Evolutionary conservation across 1,140 invertebrate genomes (phyloP), one percentile per base, ranked within the genome.

Genomic region (Hyphantria cunea): DNA sequence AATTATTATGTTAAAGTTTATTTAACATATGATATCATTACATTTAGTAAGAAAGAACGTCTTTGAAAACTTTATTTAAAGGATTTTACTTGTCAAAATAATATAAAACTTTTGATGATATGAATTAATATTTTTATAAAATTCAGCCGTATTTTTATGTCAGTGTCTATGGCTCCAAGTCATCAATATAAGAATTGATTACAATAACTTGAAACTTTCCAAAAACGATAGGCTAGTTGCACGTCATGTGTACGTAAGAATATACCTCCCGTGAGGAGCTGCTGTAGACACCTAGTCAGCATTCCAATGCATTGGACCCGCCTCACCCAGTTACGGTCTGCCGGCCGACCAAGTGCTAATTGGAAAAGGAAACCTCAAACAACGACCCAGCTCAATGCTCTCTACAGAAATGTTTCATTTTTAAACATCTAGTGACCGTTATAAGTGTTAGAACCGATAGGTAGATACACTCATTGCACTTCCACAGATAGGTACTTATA

Each of bases 381-480:
- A 89, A 86, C 83, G 79, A 84, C 71, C 78, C 72, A 77, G 87
- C 87, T 86, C 85, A 88, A 82, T 83, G 87, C 85, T 90, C 86
- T 83, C 82, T 74, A 86, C 82, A 83, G 78, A 84, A 86, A 88
- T 80, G 84, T 85, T 89, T 89, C 86, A 88, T 88, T 90, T 88
- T 90, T 88, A 87, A 89, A 86, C 78, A 86, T 70, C 69, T 49
- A 53, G 59, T 49, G 79, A 86, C 87, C 85, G 85, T 88, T 90
- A 88, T 52, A 45, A 42, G 58, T 58, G 44, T 58, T 60, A 66
- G 86, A 74, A 74, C 73, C 78, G 74, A 87, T 85, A 78, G 70
- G 54, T 72, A 68, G 70, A 59, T 47, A 51, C 55, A 60, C 41
- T 37, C 39, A 33, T 60, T 64, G 68, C 66, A 72, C 17, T 45